A percentile compares a stretch with the other conserved stretches of the same genome.
Conservation (phyloP, 2,113 vertebrate genomes). For the Sceloporus undulatus region DNA sequence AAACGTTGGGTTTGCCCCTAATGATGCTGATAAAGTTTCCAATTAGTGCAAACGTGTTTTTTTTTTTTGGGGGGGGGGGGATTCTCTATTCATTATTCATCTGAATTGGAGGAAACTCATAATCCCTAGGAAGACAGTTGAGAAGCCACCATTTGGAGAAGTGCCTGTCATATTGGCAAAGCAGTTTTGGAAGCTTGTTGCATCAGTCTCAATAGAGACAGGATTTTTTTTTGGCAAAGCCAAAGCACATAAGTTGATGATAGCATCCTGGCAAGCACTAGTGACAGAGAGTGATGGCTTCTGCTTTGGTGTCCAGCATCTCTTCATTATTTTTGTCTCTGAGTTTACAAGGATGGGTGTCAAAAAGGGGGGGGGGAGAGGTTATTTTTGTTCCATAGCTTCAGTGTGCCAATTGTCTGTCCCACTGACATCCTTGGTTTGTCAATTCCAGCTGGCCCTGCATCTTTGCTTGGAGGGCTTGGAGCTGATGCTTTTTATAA, state of each 20-base stretch:
- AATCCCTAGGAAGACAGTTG: background rate
- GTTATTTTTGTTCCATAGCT: slow-evolving; percentile 8
- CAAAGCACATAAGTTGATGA: slow-evolving; percentile 9
- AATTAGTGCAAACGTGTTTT: too few species aligned
- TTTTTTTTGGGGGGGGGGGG: too few species aligned
- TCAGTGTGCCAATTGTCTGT: slow-evolving; percentile 28
- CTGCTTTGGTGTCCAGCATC: slow-evolving; percentile 19
- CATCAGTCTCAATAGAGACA: background rate
- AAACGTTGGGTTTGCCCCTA: too few species aligned
- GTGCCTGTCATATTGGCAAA: background rate
- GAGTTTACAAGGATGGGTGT: background rate
- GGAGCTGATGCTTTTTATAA: slow-evolving; percentile 13
- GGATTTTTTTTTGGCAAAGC: background rate
- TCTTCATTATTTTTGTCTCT: slow-evolving; percentile 20
- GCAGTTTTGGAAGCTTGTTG: background rate
- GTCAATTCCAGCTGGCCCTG: background rate
- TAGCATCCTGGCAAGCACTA: background rate
- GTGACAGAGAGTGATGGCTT: slow-evolving; percentile 28
- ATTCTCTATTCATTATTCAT: too few species aligned
- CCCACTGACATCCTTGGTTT: slow-evolving; percentile 8
- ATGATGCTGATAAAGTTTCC: too few species aligned
- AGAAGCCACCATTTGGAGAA: background rate
- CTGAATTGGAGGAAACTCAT: background rate
- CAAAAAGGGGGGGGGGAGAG: background rate
- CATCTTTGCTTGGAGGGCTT: background rate